Evolutionary conservation across 2,113 vertebrate species (phyloP).

Genomic region (Eretmochelys imbricata): DNA sequence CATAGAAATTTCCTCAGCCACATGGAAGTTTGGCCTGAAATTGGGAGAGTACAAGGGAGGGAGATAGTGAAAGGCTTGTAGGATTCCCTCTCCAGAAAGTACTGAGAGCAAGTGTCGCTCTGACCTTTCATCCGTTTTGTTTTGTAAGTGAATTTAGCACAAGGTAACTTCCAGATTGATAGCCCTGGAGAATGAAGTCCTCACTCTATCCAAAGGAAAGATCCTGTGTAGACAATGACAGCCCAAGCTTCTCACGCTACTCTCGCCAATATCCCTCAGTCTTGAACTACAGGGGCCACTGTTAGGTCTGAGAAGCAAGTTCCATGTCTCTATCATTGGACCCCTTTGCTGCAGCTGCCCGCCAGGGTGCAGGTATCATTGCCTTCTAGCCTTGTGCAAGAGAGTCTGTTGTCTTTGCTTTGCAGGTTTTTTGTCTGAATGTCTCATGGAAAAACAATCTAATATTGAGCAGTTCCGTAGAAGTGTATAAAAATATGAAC

Average conservation of each 20-base stretch:
- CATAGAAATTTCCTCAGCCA: background rate
- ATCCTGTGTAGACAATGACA: background rate
- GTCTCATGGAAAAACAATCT: background rate
- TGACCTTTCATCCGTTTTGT: background rate
- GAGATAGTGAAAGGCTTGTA: background rate
- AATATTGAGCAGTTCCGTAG: background rate
- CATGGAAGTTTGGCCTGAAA: background rate
- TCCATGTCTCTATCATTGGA: background rate
- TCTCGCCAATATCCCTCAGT: background rate
- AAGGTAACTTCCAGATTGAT: background rate
- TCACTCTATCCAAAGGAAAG: background rate
- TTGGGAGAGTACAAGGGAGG: background rate
- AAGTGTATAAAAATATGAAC: background rate
- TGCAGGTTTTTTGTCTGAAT: background rate
- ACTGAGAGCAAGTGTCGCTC: background rate
- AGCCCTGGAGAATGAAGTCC: background rate
- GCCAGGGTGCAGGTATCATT: accelerated
- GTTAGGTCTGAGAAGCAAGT: accelerated
- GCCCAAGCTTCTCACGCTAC: background rate
- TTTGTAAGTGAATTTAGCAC: too few species aligned
- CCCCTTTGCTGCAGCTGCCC: background rate
- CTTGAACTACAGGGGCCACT: background rate
- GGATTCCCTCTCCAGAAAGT: background rate
- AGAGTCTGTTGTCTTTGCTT: background rate
- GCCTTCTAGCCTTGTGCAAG: background rate